Conservation (phyloP, 53 echinoderm and acorn worm genomes). For the Holothuria scabra region DNA sequence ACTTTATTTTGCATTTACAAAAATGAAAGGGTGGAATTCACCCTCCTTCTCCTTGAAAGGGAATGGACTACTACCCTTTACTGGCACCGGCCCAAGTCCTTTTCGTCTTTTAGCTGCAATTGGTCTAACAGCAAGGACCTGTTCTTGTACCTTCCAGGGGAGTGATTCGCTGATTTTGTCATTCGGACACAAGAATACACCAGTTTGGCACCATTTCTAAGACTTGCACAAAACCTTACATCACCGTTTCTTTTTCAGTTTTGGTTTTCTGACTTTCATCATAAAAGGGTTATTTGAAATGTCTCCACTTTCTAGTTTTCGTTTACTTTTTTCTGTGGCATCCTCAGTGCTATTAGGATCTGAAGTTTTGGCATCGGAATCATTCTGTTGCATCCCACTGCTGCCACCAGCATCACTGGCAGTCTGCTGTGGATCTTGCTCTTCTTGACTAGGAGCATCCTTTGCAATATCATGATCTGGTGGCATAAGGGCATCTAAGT, state of each 20-base stretch:
- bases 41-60: too few relatives aligned
- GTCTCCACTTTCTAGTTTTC: conserved; percentile 29
- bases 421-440: not conserved
- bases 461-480: conserved; percentile 83
- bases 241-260: conserved; percentile 85
- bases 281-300: conserved; percentile 83
- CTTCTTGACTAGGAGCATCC: not conserved
- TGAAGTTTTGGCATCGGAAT: conserved; percentile 47
- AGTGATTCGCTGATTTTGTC: too few relatives aligned
- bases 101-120: too few relatives aligned
- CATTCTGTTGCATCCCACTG: conserved; percentile 40
- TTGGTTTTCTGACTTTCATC: conserved; percentile 84
- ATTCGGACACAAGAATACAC: too few relatives aligned
- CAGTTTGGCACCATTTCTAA: too few relatives aligned
- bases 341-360: conserved; percentile 13
- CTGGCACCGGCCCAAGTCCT: too few relatives aligned
- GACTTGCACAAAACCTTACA: too few relatives aligned
- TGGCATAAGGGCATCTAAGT: conserved; percentile 82
- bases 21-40: too few relatives aligned
- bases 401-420: conserved; percentile 10
- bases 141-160: too few relatives aligned
- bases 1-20: too few relatives aligned
- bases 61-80: too few relatives aligned
- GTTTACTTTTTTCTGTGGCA: conserved; percentile 27
- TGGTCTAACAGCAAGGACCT: too few relatives aligned